Base-by-base conservation (phyloP, 2,113 vertebrate species). In the Xiphophorus couchianus region DNA sequence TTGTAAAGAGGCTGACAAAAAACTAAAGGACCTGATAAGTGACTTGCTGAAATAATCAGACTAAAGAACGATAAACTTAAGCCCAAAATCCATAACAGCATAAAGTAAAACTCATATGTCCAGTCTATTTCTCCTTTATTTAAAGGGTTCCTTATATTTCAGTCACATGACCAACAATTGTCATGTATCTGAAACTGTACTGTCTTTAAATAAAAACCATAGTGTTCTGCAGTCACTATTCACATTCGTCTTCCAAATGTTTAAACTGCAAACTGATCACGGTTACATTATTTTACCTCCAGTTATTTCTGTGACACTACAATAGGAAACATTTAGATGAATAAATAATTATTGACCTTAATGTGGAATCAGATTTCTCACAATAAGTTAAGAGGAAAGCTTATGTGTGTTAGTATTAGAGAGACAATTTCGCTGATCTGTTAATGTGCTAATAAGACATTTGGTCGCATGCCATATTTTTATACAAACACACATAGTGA, bases 371-470 rank as follows among this genome's bases (percentile, higher is more conserved):
- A 42, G 15, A 42, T 4, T 42, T 42, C 14, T 42, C 39, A 14
- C 12, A 15, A 1, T 15, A 42, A 42, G 14, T 15, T 37, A 37
- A 63, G 62, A 30, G 1, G 11, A 66, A 22, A 72, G 63, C 44
- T 17, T 69, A 83, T 74, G 66, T 65, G 74, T 67, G 22, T 42
- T 42, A 42, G 5, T 48, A 68, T 54, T 66, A 71, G 64, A 80
- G 39, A 74, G 66, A 29, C 74, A 37, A 7, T 58, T 30, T 27
- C 37, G 25, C 17, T 76, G 61, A 71, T 28, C 69, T 66, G 37
- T 54, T 37, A 33, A 48, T 54, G 9, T 37, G 31, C 42, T 69
- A 58, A 73, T 44, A 70, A 62, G 54, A 28, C 54, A 74, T 58
- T 37, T 15, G 5, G 31, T 30, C 28, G 19, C 67, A 68, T 31